These are phyloP conservation scores for Drosophila ficusphila DNA, from an alignment of 1,140 invertebrate species.

Conservation along the genomic window DNA sequence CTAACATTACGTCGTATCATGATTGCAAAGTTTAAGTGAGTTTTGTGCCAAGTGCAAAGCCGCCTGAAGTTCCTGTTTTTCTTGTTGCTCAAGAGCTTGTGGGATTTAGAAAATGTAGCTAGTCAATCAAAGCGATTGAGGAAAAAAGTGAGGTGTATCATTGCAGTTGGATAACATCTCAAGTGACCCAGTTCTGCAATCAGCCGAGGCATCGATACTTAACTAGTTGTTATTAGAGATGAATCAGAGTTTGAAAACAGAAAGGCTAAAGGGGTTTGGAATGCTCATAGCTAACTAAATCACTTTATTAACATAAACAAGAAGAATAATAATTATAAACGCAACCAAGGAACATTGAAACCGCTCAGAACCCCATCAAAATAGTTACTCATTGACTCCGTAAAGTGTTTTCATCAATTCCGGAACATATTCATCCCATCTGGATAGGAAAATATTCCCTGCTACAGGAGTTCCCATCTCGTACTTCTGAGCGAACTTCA, in stretches of 20 bases:
- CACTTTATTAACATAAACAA: slow-evolving; percentile 3
- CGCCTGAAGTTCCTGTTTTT: slow-evolving; percentile 27
- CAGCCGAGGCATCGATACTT: neutral
- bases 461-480: slow-evolving; percentile 91
- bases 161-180: neutral
- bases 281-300: slow-evolving; percentile 25
- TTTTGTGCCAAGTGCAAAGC: slow-evolving; percentile 74
- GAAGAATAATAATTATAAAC: neutral
- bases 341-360: slow-evolving; percentile 11
- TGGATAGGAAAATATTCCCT: slow-evolving; percentile 94
- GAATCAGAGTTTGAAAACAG: too few relatives aligned
- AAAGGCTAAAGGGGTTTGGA: too few relatives aligned
- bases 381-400: slow-evolving; percentile 29
- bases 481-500: slow-evolving; percentile 88
- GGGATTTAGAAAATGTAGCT: slow-evolving; percentile 56
- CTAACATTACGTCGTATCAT: slow-evolving; percentile 80
- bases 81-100: slow-evolving; percentile 12
- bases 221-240: too few relatives aligned
- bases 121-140: slow-evolving; percentile 60
- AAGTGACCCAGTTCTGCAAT: neutral
- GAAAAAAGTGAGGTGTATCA: neutral
- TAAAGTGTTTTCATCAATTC: slow-evolving; percentile 66
- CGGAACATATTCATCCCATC: slow-evolving; percentile 96
- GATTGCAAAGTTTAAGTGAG: slow-evolving; percentile 84
- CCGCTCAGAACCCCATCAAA: neutral